Percentiles rank a stretch among this genome's conserved stretches.
These are phyloP conservation scores for Brotula barbata DNA, from an alignment of 2,797 vertebrate species.

Conservation along the genomic window DNA sequence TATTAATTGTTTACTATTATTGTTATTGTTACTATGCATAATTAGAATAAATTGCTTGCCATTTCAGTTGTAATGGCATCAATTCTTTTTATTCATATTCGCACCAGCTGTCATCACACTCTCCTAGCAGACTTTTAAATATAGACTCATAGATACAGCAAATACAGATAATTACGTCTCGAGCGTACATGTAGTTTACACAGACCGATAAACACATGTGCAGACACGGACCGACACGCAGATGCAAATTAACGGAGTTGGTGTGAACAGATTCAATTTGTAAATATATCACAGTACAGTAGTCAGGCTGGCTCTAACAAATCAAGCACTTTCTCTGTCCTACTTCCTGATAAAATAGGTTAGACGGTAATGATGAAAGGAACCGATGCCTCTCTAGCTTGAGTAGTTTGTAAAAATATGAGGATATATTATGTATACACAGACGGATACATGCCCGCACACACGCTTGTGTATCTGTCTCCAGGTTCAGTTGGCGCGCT, in stretches of 20 bases:
- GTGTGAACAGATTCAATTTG: conserved; percentile 2
- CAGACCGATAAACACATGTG: conserved; percentile 7
- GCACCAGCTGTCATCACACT: background rate
- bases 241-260: conserved; percentile 1
- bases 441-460: too few species aligned
- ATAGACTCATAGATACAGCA: background rate
- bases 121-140: background rate
- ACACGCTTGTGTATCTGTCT: background rate
- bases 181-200: conserved; percentile 7
- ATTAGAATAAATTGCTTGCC: too few species aligned
- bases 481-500: conserved; percentile 1
- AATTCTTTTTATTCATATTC: too few species aligned
- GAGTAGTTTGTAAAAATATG: conserved; percentile 48
- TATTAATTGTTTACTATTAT: too few species aligned
- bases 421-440: conserved; percentile 27
- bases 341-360: conserved; percentile 38
- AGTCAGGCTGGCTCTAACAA: background rate
- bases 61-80: too few species aligned
- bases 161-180: background rate
- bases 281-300: background rate
- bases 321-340: conserved; percentile 22
- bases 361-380: conserved; percentile 33
- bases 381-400: conserved; percentile 29
- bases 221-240: background rate
- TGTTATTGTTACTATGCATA: too few species aligned